Evolutionary conservation across 1,140 invertebrate species (phyloP), one percentile per base, ranked within the genome.

Genomic region (Theocolax elegans): DNA sequence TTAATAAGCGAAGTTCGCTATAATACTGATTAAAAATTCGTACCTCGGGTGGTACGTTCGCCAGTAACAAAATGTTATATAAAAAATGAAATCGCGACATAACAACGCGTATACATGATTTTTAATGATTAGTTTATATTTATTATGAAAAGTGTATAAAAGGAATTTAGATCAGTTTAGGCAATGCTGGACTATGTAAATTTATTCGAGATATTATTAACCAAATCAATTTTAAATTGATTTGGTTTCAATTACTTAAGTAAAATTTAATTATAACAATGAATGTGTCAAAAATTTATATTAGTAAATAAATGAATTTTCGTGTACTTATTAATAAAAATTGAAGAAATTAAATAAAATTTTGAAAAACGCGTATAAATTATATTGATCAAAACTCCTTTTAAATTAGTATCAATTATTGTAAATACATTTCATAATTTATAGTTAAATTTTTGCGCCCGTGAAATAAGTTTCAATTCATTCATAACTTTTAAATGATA

Each of bases 11-110:
- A 65, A 23, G 65, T 64, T 65, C 53, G 59, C 68, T 71, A 29
- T 71, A 71, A 71, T 71, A 71, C 68, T 71, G 68, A 64, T 71
- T 71, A 65, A 44, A 65, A 48, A 63, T 59, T 65, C 60, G 53
- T 38, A 7, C 17, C 35, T 38, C n/a, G 12, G 4, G 10, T 31
- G 13, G 42, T 44, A 70, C 60, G 62, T 71, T 58, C 58, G 59
- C 49, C 51, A 71, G 40, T 56, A 65, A 49, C 51, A 59, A 64
- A 63, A 65, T 49, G 64, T 46, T 51, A 48, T 71, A 58, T 48
- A 65, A 63, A 71, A 69, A 63, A 25, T 38, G 56, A 58, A 64
- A 38, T n/a, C n/a, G 51, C 31, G 17, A 56, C 48, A 44, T 46
- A 63, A 63, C 59, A 70, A 62, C 29, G 62, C 48, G 48, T 25